Evolutionary conservation across 1,140 invertebrate species (phyloP).

Genomic region (Bombus confusus): DNA sequence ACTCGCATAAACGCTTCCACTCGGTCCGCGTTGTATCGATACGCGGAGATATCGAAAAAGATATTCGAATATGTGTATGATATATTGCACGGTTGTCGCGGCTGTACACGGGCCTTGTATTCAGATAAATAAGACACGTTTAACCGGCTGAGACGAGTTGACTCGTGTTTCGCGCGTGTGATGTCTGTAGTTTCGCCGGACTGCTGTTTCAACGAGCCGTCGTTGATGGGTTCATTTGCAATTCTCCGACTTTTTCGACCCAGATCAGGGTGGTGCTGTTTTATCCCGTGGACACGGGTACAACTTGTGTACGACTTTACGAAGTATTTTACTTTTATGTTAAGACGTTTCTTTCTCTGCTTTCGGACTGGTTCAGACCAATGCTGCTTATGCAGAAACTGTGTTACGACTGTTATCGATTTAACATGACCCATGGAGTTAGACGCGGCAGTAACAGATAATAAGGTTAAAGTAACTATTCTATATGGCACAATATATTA

Average conservation of each 20-base stretch:
- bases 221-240: conserved; percentile 55
- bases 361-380: neutral
- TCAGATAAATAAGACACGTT: conserved; percentile 53
- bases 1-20: conserved; percentile 28
- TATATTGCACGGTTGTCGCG: conserved; percentile 37
- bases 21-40: conserved; percentile 24
- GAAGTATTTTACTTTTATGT: conserved; percentile 19
- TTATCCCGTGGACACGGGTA: neutral
- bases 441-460: too few species aligned
- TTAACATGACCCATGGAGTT: neutral
- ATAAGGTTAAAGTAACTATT: neutral
- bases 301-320: conserved; percentile 4
- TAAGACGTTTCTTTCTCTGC: conserved; percentile 6
- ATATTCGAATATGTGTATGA: conserved; percentile 51
- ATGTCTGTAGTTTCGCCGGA: conserved; percentile 43
- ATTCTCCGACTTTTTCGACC: conserved; percentile 31
- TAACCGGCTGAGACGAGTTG: conserved; percentile 54
- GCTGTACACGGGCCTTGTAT: conserved; percentile 36
- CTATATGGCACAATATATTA: too few species aligned
- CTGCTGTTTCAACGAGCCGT: conserved; percentile 17
- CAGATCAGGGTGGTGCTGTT: conserved; percentile 15
- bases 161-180: conserved; percentile 45
- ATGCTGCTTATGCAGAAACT: conserved; percentile 5
- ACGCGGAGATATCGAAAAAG: conserved; percentile 43
- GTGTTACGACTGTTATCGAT: conserved; percentile 12